Percentiles rank a stretch among this genome's conserved stretches.
Evolutionary conservation across 2,888 invertebrate species (phyloP).

Genomic region (Lasioglossum villosulum): DNA sequence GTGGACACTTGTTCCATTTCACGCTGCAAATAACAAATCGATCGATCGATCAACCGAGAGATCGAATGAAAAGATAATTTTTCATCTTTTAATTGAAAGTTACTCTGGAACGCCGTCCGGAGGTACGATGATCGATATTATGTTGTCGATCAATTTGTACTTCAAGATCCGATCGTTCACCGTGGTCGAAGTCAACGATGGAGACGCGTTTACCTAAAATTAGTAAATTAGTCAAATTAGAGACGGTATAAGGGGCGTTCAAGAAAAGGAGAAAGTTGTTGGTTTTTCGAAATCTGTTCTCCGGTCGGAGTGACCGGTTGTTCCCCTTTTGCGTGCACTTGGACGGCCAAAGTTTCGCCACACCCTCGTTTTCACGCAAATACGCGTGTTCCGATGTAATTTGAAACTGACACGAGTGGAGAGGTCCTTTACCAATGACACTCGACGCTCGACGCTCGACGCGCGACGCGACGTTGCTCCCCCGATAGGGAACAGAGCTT

Average conservation of each 20-base stretch:
- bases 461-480: no score
- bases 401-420: slow-evolving; percentile 9
- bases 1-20: slow-evolving; percentile 94
- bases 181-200: slow-evolving; percentile 97
- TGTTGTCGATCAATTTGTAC: slow-evolving; percentile 96
- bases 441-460: no score
- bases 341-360: background rate
- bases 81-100: slow-evolving; percentile 69
- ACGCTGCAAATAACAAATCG: slow-evolving; percentile 85
- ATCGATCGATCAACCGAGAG: background rate
- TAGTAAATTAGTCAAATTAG: background rate
- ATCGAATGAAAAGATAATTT: no score
- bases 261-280: background rate
- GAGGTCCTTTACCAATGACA: slow-evolving; percentile 8
- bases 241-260: background rate
- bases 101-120: slow-evolving; percentile 95
- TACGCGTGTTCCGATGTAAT: background rate
- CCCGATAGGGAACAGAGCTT: background rate
- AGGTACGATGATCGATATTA: slow-evolving; percentile 95
- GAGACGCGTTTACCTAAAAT: slow-evolving; percentile 95
- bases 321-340: background rate
- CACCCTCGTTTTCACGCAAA: slow-evolving; percentile 2
- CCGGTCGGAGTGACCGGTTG: no score
- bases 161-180: slow-evolving; percentile 97
- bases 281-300: background rate